Percentiles rank a stretch among this genome's conserved stretches.
phyloP scores from a whole-genome alignment of 2,888 invertebrate genomes.

The Rhodophaea formosa region DNA sequence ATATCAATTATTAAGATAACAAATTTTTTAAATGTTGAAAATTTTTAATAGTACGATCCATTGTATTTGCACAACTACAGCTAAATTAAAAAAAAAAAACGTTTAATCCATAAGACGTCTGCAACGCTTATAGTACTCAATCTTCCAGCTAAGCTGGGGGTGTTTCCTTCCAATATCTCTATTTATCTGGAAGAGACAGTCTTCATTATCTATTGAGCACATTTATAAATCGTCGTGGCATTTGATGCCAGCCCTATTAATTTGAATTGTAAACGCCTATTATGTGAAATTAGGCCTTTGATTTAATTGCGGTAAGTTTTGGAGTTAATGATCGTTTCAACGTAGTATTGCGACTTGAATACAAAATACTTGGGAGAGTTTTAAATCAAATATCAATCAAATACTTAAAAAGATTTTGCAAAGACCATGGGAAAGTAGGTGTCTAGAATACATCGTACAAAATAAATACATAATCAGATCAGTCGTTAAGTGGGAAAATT shows the following conservation, averaged over 20 bases:
- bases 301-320: conserved; percentile 4
- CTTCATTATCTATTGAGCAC: conserved; percentile 27
- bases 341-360: not conserved
- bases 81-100: not conserved
- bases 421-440: too few relatives aligned
- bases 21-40: too few relatives aligned
- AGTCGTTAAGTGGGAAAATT: too few relatives aligned
- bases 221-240: conserved; percentile 30
- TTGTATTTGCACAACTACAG: not conserved
- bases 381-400: too few relatives aligned
- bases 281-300: conserved; percentile 5
- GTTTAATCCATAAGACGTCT: not conserved
- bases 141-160: conserved; percentile 54
- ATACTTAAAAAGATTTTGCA: too few relatives aligned
- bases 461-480: too few relatives aligned
- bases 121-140: conserved; percentile 53
- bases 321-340: not conserved
- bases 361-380: not conserved
- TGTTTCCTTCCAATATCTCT: conserved; percentile 29
- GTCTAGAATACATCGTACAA: too few relatives aligned
- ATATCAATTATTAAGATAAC: too few relatives aligned
- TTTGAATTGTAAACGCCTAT: conserved; percentile 17
- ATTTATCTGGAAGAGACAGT: conserved; percentile 31
- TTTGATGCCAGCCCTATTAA: conserved; percentile 18
- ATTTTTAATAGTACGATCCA: too few relatives aligned